A percentile compares a stretch with the other conserved stretches of the same genome.
phyloP scores from a whole-genome alignment of 1,140 invertebrate species.

The Acyrthosiphon pisum region DNA sequence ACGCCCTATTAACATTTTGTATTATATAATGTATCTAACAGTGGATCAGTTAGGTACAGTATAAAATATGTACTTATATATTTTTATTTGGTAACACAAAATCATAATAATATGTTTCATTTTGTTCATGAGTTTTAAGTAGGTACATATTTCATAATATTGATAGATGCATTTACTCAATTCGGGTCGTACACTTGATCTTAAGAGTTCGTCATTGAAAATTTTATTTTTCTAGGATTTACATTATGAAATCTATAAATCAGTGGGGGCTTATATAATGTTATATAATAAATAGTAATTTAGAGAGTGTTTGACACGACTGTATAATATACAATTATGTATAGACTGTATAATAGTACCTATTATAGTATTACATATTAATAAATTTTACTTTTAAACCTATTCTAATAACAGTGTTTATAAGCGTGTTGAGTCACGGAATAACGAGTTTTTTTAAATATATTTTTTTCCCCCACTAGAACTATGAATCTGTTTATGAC shows the following conservation, averaged over 20 bases:
- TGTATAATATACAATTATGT: background rate
- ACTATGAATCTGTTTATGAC: slow-evolving; percentile 26
- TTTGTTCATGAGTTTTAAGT: background rate
- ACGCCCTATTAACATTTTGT: background rate
- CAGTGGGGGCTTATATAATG: background rate
- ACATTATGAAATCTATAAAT: background rate
- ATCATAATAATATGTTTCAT: background rate
- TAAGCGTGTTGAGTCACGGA: background rate
- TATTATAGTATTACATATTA: background rate
- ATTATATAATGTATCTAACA: background rate
- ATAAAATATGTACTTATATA: background rate
- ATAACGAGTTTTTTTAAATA: background rate
- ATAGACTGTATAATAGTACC: background rate
- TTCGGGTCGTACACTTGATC: background rate
- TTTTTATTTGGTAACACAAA: background rate
- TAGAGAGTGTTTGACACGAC: background rate
- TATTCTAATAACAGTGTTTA: background rate
- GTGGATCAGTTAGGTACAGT: background rate
- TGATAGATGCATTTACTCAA: no score
- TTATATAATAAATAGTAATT: background rate
- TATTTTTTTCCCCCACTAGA: background rate
- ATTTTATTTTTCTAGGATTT: background rate
- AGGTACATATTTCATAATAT: no score
- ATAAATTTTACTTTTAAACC: background rate
- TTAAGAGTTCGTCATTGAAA: background rate